Conservation (phyloP, 2,888 invertebrate species). For the Zaprionus lineosus region DNA sequence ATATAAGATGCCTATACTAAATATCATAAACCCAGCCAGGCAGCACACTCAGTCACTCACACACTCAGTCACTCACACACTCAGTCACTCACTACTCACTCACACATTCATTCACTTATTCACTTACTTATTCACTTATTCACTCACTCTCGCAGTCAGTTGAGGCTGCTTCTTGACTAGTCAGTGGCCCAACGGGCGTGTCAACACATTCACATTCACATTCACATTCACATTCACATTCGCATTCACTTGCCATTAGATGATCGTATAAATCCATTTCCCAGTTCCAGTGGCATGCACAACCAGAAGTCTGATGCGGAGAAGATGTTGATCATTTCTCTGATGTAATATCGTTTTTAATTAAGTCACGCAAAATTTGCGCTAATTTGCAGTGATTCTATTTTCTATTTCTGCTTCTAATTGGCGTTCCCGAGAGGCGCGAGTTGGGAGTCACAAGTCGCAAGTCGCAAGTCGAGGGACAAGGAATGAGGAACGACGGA, state of each 20-base stretch:
- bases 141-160: background rate
- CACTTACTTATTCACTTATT: constrained; percentile 9
- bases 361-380: constrained; percentile 75
- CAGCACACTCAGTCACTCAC: constrained; percentile 22
- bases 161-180: no score
- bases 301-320: constrained; percentile 28
- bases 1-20: constrained; percentile 46
- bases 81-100: constrained; percentile 2
- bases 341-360: constrained; percentile 71
- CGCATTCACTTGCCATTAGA: constrained; percentile 8
- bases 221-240: background rate
- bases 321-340: constrained; percentile 45
- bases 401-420: constrained; percentile 60
- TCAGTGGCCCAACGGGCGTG: constrained; percentile 47
- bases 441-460: background rate
- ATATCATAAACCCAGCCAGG: constrained; percentile 49
- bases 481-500: no score
- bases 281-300: constrained; percentile 59
- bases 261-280: constrained; percentile 45
- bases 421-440: constrained; percentile 23
- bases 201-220: constrained; percentile 42
- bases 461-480: no score
- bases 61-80: constrained; percentile 3
- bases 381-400: constrained; percentile 60
- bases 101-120: background rate